Evolutionary conservation across 2,888 invertebrate genomes (phyloP), one percentile per base, ranked within the genome.

Genomic region (Drosophila barbarae): DNA sequence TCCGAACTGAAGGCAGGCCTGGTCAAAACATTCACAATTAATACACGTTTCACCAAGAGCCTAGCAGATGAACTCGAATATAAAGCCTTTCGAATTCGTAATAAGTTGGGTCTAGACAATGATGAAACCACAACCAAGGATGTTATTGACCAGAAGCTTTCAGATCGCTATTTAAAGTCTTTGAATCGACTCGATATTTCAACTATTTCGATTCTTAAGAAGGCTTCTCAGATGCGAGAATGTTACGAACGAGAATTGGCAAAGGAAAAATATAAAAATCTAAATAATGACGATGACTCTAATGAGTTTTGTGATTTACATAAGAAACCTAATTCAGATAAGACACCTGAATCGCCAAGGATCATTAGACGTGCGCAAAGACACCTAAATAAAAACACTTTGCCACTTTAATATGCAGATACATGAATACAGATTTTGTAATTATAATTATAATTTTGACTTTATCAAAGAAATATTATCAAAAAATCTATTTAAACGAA

Each of bases 141-240:
- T 18, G 12, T 18, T 18, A 13, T 46, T 13, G 18, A 28, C 12
- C 28, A 30, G 7, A 46, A 30, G 30, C 30, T 46, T 6, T 18
- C 46, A 8, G 46, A 30, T 46, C 12, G 46, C 4, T 15, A 30
- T 5, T 30, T 44, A 5, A 30, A 18, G 30, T 18, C 46, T 5
- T 46, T 46, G 12, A 30, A 7, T 4, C 28, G 12, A 18, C 18
- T 30, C 8, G 30, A 46, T 13, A 46, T 46, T 46, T 46, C 46
- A 13, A 46, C 46, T 4, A 46, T 46, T 18, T 30, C 30, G 18
- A 46, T 30, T 46, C 46, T 46, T 30, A 46, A 30, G 18, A 46
- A 46, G 18, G 46, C 46, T 2, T 30, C 46, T 18, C 46, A 46
- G 18, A 30, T 46, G 30, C 30, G n/a, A 18, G 30, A 18, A 4